Conservation (phyloP, 2,797 vertebrate species). For the Acrocephalus scirpaceus region DNA sequence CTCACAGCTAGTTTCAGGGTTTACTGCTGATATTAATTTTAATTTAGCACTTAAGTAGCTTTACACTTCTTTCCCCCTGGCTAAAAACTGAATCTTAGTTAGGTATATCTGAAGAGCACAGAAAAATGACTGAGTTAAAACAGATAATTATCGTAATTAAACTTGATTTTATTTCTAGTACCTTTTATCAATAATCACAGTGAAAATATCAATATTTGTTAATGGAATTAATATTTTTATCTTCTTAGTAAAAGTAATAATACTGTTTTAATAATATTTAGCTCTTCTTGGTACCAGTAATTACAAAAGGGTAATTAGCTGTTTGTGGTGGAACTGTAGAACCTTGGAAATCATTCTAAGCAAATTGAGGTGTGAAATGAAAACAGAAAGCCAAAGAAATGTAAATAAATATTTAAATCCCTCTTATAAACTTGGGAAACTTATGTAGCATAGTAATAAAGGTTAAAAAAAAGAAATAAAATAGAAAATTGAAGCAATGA, state of each 20-base stretch:
- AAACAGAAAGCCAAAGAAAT: neutral
- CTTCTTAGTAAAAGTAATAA: neutral
- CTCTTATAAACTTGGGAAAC: neutral
- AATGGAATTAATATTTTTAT: neutral
- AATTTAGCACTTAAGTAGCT: neutral
- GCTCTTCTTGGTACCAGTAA: neutral
- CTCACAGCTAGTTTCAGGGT: neutral
- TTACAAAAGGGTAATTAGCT: neutral
- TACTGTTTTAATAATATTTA: neutral
- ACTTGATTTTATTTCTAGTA: neutral
- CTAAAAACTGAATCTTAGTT: neutral
- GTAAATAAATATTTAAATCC: neutral
- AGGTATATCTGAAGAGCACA: neutral
- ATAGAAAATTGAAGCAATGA: neutral
- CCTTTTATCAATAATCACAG: neutral
- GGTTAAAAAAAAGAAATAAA: neutral
- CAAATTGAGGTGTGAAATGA: neutral
- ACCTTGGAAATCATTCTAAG: neutral
- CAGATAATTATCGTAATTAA: neutral
- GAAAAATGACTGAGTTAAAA: neutral
- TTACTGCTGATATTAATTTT: neutral
- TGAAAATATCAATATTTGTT: neutral
- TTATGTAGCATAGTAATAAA: neutral
- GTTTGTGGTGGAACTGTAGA: neutral
- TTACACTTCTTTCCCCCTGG: neutral